Percentiles rank a stretch among this genome's conserved stretches.
Evolutionary conservation across 2,797 vertebrate genomes (phyloP).

Genomic region (Arctocebus calabarensis): DNA sequence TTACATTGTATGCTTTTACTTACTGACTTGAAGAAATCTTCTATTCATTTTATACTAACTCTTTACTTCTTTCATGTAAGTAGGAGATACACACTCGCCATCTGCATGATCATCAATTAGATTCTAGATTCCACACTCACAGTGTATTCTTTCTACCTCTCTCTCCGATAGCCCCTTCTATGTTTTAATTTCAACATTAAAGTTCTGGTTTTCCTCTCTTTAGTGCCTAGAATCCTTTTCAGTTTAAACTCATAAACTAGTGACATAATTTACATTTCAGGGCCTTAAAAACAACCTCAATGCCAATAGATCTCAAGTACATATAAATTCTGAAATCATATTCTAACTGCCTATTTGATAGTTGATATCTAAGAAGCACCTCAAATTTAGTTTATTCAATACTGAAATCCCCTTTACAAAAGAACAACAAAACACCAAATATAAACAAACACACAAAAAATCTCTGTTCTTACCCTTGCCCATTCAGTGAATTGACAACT

Average conservation of each 20-base stretch:
- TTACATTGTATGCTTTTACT: background rate
- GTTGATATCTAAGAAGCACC: background rate
- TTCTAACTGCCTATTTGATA: background rate
- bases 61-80: background rate
- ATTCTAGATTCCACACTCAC: background rate
- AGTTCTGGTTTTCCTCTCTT: background rate
- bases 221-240: background rate
- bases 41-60: too few species aligned
- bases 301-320: background rate
- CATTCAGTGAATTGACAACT: background rate
- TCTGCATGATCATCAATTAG: background rate
- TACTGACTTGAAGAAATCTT: too few species aligned
- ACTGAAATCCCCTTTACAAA: background rate
- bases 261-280: background rate
- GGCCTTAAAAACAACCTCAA: background rate
- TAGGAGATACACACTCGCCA: background rate
- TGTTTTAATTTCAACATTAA: background rate
- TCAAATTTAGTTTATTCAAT: background rate
- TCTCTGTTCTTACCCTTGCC: background rate
- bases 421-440: background rate
- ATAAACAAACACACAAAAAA: background rate
- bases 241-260: background rate
- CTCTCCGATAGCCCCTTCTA: background rate
- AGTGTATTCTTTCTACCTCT: background rate
- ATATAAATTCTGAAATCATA: background rate